A percentile compares a stretch with the other conserved stretches of the same genome.
These are phyloP conservation scores for Tetropium fuscum DNA, from an alignment of 2,888 invertebrate genomes.

Conservation along the genomic window DNA sequence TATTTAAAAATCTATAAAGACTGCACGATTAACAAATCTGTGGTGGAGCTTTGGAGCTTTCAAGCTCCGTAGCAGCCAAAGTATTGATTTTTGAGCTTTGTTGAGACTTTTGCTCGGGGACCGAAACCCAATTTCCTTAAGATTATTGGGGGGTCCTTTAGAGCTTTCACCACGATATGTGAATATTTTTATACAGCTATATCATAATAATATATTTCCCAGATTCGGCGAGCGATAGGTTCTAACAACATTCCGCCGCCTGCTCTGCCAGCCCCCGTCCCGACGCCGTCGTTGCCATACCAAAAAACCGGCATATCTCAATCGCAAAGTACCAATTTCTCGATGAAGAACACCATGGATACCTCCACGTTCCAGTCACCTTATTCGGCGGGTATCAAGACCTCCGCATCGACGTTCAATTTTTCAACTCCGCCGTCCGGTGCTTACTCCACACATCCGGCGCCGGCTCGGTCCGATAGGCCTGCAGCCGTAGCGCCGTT, in stretches of 20 bases:
- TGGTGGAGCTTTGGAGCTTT: too few species aligned
- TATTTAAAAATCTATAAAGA: too few species aligned
- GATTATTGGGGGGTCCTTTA: too few species aligned
- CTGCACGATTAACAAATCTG: too few species aligned
- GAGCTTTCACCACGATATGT: too few species aligned
- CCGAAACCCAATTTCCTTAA: too few species aligned
- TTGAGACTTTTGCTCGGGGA: too few species aligned
- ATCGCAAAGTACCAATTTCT: slow-evolving; percentile 73
- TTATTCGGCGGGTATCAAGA: slow-evolving; percentile 67
- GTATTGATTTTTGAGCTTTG: too few species aligned
- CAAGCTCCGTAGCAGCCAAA: too few species aligned
- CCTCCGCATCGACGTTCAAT: slow-evolving; percentile 70
- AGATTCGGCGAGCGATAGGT: slow-evolving; percentile 70
- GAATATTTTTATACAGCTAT: background rate
- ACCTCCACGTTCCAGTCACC: slow-evolving; percentile 58
- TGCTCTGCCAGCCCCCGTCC: slow-evolving; percentile 78
- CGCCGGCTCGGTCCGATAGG: slow-evolving; percentile 57
- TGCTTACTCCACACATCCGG: slow-evolving; percentile 63
- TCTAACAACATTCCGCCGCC: slow-evolving; percentile 78
- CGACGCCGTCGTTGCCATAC: slow-evolving; percentile 69
- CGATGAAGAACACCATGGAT: slow-evolving; percentile 53
- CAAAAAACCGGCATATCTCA: slow-evolving; percentile 67
- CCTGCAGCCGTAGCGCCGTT: slow-evolving; percentile 62
- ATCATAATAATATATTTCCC: too few species aligned
- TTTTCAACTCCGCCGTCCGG: slow-evolving; percentile 64